Percentiles rank a stretch among this genome's conserved stretches.
Evolutionary conservation across 2,797 vertebrate species (phyloP).

Genomic region (Pseudomugil tenellus): DNA sequence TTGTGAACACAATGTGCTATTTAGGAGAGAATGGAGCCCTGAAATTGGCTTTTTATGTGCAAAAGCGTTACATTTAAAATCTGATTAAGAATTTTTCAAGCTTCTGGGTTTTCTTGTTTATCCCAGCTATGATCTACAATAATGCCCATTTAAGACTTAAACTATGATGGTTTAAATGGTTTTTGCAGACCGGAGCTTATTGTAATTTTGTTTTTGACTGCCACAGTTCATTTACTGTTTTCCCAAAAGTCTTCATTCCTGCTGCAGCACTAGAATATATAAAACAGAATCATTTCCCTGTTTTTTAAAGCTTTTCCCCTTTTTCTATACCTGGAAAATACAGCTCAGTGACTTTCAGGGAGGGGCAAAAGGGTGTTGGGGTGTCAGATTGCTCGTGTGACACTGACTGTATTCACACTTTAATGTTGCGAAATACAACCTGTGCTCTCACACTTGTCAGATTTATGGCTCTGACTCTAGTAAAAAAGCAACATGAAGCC

Average conservation of each 20-base stretch:
- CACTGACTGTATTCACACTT: constrained; percentile 50
- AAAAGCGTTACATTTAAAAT: not conserved
- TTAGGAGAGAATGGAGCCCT: not conserved
- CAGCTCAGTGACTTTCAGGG: constrained; percentile 32
- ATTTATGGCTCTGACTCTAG: constrained; percentile 37
- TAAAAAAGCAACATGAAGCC: constrained; percentile 13
- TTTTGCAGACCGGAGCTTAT: constrained; percentile 14
- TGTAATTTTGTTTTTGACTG: constrained; percentile 32
- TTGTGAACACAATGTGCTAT: not conserved
- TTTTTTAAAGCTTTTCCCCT: constrained; percentile 22
- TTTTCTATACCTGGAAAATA: constrained; percentile 37
- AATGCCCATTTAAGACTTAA: too few relatives aligned
- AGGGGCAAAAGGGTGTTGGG: constrained; percentile 26
- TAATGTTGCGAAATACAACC: constrained; percentile 46
- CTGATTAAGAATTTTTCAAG: not conserved
- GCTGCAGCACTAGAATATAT: constrained; percentile 51
- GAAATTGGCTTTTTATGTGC: not conserved
- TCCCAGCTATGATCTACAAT: not conserved
- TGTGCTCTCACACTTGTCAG: constrained; percentile 44
- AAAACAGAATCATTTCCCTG: constrained; percentile 28
- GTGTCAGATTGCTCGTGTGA: constrained; percentile 53
- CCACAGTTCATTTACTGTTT: constrained; percentile 35
- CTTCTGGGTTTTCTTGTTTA: not conserved
- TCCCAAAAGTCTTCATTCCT: constrained; percentile 49
- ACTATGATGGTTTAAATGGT: too few relatives aligned